Evolutionary conservation across 2,113 vertebrate species (phyloP).

Genomic region (Alexandromys fortis): DNA sequence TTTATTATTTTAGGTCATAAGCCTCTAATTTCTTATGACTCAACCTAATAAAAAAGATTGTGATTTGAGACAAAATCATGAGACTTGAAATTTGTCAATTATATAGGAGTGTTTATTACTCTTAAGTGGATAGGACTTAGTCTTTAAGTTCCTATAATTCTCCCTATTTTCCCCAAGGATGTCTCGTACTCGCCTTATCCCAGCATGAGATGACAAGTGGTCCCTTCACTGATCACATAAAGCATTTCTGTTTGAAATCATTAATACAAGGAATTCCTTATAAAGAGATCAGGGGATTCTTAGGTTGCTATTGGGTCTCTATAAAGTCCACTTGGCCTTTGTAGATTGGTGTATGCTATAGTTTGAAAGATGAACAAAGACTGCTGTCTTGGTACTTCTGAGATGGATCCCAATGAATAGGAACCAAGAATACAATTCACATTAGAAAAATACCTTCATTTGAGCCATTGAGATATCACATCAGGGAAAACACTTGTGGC

Average conservation of each 20-base stretch:
- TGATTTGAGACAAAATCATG: background rate
- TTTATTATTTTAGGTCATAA: background rate
- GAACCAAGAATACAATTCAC: background rate
- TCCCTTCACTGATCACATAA: background rate
- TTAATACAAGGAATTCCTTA: background rate
- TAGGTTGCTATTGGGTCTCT: background rate
- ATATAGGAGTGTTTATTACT: background rate
- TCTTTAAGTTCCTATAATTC: background rate
- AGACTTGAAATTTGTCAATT: background rate
- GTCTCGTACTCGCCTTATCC: background rate
- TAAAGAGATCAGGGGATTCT: background rate
- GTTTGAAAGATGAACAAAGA: background rate
- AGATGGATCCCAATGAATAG: background rate
- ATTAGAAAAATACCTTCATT: background rate
- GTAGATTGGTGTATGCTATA: background rate
- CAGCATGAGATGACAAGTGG: background rate
- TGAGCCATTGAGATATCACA: background rate
- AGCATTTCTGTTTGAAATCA: background rate
- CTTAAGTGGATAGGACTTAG: background rate
- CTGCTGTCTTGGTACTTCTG: accelerated
- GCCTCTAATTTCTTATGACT: background rate
- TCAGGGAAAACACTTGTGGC: background rate
- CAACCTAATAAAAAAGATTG: background rate
- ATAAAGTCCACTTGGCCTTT: background rate
- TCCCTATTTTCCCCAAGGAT: background rate